Base-by-base conservation (phyloP, 2,888 invertebrate species). In the Lithophane semibrunnea region DNA sequence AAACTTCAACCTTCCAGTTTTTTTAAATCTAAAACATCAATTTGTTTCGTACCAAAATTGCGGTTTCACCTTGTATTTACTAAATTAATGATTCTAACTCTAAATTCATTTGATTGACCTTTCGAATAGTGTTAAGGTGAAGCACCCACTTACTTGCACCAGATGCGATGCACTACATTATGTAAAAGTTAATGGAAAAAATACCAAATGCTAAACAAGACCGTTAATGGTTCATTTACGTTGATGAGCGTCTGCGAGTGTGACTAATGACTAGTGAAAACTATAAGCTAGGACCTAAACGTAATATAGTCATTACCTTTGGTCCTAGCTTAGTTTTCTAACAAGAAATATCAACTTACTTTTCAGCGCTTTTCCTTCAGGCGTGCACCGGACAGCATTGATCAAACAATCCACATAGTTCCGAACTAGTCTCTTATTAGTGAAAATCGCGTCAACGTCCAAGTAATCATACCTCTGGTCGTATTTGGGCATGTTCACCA, bases 361-460 rank as follows among this genome's bases (percentile, higher is more conserved):
- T 97, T 97, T 98, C 75, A 98, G 94, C 80, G 97, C 97, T 88
- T 97, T 97, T 84, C 98, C 98, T 94, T 98, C 98, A 3, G 98
- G 98, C 60, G 98, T 97, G 92, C 98, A 98, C 70, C 98, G 97
- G 86, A 97, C 97, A 83, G 97, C 96, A 84, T 97, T 97, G 79
- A 98, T 95, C 71, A 98, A 94, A 92, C 98, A 98, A 77, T 97
- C 97, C 87, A 98, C 97, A 94, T 98, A 98, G 90, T 98, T 97
- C 83, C 97, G 97, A 70, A 98, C 97, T 86, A 98, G 94, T 89
- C 98, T 96, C 87, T 97, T 97, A 92, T 97, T 98, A 69, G 97
- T 97, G 88, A 98, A 96, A 87, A 98, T 97, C 66, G 97, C 97
- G 84, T 98, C 98, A 47, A 98, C 95, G 92, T 98, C 97, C 86